A percentile compares a stretch with the other conserved stretches of the same genome.
phyloP scores from a whole-genome alignment of 2,888 invertebrate species.

The Pristionchus arcanus region DNA sequence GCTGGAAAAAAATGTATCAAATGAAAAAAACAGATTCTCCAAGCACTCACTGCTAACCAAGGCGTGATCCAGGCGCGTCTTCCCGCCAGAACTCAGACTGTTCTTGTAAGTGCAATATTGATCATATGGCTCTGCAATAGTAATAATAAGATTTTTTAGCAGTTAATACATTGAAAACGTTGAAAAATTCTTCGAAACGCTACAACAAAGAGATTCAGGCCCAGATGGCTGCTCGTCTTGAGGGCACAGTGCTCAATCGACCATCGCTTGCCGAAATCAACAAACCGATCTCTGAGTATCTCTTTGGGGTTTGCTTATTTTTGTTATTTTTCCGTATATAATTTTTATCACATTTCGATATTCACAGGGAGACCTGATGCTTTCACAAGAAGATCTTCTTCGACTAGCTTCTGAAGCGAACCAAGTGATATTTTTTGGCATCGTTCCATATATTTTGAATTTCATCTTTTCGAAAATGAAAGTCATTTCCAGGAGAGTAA shows the following conservation, averaged over 20 bases:
- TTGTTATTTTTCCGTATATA: too few relatives aligned
- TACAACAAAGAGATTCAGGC: too few relatives aligned
- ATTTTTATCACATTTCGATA: background rate
- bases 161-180: background rate
- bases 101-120: background rate
- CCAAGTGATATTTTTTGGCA: too few relatives aligned
- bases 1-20: too few relatives aligned
- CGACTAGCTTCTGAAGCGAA: background rate
- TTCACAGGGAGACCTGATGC: background rate
- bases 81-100: background rate
- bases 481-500: background rate
- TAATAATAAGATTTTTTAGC: background rate
- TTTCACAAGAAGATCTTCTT: background rate
- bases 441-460: background rate
- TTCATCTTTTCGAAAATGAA: background rate
- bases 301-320: background rate
- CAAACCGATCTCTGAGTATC: background rate
- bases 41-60: background rate
- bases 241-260: background rate
- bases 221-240: background rate
- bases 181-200: background rate
- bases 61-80: background rate
- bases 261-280: background rate
- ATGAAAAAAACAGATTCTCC: background rate
- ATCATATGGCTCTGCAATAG: too few relatives aligned